Evolutionary conservation across 2,797 vertebrate genomes (phyloP).

Genomic region (Anas flavirostris): DNA sequence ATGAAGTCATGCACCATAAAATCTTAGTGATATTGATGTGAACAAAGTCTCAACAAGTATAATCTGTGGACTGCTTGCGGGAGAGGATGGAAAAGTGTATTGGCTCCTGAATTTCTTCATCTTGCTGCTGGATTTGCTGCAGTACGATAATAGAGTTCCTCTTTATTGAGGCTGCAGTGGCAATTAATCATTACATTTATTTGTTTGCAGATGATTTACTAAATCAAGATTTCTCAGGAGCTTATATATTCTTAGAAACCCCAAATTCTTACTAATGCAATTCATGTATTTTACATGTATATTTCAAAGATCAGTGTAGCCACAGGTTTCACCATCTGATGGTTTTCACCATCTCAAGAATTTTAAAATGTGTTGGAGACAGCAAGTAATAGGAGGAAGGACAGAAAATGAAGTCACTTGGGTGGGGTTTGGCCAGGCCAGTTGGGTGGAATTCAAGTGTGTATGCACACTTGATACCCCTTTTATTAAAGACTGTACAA

Average conservation of each 20-base stretch:
- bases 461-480: not conserved
- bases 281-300: not conserved
- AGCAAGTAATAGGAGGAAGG: not conserved
- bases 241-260: not conserved
- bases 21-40: not conserved
- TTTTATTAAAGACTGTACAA: not conserved
- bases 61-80: not conserved
- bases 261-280: not conserved
- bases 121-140: not conserved
- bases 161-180: not conserved
- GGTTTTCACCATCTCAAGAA: no score
- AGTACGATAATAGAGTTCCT: not conserved
- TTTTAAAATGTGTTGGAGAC: not conserved
- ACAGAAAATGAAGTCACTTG: not conserved
- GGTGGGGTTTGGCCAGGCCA: not conserved
- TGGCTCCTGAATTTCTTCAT: not conserved
- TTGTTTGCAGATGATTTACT: not conserved
- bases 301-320: not conserved
- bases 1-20: not conserved
- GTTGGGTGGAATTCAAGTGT: not conserved
- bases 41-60: not conserved
- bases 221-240: not conserved
- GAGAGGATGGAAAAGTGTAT: not conserved
- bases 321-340: not conserved
- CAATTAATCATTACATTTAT: not conserved